Evolutionary conservation across 2,797 vertebrate species (phyloP).

Genomic region (Clamator glandarius): DNA sequence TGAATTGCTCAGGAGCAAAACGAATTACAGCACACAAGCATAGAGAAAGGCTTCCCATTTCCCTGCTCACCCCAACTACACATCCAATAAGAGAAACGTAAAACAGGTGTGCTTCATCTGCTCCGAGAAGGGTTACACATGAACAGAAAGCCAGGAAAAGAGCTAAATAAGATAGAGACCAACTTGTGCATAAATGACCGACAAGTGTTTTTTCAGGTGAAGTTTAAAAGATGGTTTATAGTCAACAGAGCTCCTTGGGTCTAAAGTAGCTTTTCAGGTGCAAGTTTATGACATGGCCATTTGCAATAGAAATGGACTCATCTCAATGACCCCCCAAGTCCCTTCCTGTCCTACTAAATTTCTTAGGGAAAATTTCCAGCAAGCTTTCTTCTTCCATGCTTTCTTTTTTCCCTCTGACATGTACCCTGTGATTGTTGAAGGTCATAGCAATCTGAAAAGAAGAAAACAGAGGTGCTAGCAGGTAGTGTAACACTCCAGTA

Average conservation of each 20-base stretch:
- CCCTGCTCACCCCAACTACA: neutral
- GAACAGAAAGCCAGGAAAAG: neutral
- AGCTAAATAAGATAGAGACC: neutral
- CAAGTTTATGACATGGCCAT: neutral
- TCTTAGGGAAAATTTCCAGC: neutral
- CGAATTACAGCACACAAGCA: neutral
- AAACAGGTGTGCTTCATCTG: neutral
- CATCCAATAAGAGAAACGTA: neutral
- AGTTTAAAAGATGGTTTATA: neutral
- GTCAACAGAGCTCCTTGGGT: neutral
- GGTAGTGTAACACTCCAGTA: neutral
- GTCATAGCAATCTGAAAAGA: neutral
- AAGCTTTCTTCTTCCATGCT: rapidly evolving
- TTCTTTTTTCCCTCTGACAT: neutral
- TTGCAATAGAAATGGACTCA: neutral
- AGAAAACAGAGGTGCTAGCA: neutral
- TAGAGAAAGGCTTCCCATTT: neutral
- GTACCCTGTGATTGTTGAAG: neutral
- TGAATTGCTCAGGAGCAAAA: neutral
- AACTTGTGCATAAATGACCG: neutral
- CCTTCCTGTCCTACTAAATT: neutral
- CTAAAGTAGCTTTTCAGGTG: neutral
- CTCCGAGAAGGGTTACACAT: neutral
- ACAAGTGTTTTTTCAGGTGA: neutral
- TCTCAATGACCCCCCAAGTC: neutral